Evolutionary conservation across 92 coral and sea anemone species (phyloP).

Genomic region (Phenganax stokvisi): DNA sequence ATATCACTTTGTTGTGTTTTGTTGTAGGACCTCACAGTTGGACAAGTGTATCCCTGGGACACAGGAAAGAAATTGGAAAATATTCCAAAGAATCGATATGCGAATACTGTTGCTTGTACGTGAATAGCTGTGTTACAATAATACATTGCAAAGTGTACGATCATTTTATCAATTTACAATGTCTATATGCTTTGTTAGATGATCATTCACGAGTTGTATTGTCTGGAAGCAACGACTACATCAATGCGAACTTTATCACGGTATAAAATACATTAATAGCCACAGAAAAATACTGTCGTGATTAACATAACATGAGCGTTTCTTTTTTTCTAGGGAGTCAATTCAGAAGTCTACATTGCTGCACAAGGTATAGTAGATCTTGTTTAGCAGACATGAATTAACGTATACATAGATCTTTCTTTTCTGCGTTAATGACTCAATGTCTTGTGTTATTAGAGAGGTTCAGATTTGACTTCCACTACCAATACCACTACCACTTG

Average conservation of each 20-base stretch:
- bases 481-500: too few species aligned
- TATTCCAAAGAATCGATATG: conserved; percentile 67
- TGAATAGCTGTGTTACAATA: background rate
- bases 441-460: background rate
- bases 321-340: conserved; percentile 52
- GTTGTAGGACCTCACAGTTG: too few species aligned
- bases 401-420: background rate
- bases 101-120: conserved; percentile 71
- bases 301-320: background rate
- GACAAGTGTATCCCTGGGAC: conserved; percentile 45
- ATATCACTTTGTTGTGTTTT: too few species aligned
- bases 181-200: conserved; percentile 41
- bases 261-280: conserved; percentile 24
- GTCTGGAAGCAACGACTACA: conserved; percentile 50
- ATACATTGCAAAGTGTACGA: background rate
- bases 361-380: conserved; percentile 59
- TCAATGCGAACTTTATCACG: conserved; percentile 67
- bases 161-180: background rate
- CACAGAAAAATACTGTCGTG: background rate
- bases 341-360: conserved; percentile 66
- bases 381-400: background rate
- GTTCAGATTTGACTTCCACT: too few species aligned
- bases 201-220: conserved; percentile 69
- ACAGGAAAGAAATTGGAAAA: conserved; percentile 52
- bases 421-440: background rate